These are phyloP conservation scores for Oncorhynchus kisutch DNA, from an alignment of 2,113 vertebrate genomes.

Conservation along the genomic window DNA sequence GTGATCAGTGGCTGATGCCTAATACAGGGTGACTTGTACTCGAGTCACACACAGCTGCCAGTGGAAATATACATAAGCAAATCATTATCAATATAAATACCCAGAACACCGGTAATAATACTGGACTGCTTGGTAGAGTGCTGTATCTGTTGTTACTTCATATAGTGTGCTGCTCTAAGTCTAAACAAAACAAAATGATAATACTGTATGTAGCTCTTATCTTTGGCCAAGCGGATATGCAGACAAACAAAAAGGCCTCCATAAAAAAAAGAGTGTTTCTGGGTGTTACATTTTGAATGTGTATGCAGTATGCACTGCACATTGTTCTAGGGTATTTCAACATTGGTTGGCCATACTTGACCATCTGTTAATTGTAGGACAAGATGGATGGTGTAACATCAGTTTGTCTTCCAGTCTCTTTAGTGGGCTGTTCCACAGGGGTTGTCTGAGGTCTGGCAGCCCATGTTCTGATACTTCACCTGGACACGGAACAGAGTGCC, in stretches of 20 bases:
- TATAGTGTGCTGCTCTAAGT: constrained; percentile 10
- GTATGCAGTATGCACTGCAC: not conserved
- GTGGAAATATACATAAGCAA: constrained; percentile 19
- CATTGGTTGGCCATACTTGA: constrained; percentile 8
- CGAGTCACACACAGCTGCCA: constrained; percentile 43
- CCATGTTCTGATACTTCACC: constrained; percentile 89
- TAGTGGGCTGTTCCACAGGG: constrained; percentile 81
- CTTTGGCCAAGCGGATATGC: constrained; percentile 46
- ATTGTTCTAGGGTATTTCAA: not conserved
- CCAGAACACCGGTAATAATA: constrained; percentile 28
- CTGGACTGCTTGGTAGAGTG: constrained; percentile 35
- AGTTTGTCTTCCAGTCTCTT: constrained; percentile 25
- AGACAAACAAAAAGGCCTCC: constrained; percentile 15
- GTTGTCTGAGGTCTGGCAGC: constrained; percentile 89
- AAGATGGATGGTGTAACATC: not conserved
- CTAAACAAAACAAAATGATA: constrained; percentile 18
- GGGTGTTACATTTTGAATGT: not conserved
- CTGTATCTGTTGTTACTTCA: not conserved
- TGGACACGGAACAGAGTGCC: constrained; percentile 92
- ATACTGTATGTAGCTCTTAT: constrained; percentile 15
- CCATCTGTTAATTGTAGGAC: constrained; percentile 5
- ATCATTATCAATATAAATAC: constrained; percentile 13
- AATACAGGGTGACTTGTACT: not conserved
- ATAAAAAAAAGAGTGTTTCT: not conserved
- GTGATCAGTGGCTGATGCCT: constrained; percentile 20